A percentile compares a stretch with the other conserved stretches of the same genome.
Evolutionary conservation across 2,797 vertebrate genomes (phyloP).

Genomic region (Sebastes minor): DNA sequence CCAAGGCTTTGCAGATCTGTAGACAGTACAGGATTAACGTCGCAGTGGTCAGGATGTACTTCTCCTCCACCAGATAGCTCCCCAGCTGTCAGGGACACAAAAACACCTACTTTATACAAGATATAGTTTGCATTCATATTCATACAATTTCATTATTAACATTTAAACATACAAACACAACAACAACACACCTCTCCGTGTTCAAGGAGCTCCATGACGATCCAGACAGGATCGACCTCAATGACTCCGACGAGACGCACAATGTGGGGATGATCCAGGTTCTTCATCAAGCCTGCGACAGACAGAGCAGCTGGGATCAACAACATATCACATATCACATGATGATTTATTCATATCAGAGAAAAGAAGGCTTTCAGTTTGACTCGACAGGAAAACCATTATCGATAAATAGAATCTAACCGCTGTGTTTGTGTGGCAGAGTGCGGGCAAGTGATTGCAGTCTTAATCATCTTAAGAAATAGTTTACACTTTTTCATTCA

Average conservation of each 20-base stretch:
- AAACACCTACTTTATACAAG: background rate
- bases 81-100: conserved; percentile 82
- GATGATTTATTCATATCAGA: background rate
- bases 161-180: background rate
- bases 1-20: conserved; percentile 93
- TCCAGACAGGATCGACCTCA: conserved; percentile 92
- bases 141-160: background rate
- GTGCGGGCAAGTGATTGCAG: too few relatives aligned
- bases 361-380: background rate
- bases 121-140: background rate
- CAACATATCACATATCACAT: too few relatives aligned
- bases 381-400: background rate
- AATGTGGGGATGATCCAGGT: conserved; percentile 91
- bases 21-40: conserved; percentile 86
- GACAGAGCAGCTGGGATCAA: background rate
- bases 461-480: too few relatives aligned
- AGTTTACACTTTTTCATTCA: too few relatives aligned
- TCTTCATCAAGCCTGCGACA: conserved; percentile 90
- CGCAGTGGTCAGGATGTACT: conserved; percentile 77
- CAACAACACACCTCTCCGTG: conserved; percentile 88
- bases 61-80: conserved; percentile 86
- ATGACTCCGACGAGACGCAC: conserved; percentile 92
- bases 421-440: background rate
- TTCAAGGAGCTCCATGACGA: conserved; percentile 94
- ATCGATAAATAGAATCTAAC: too few relatives aligned